A percentile compares a stretch with the other conserved stretches of the same genome.
Evolutionary conservation across 2,113 vertebrate genomes (phyloP).

Genomic region (Tretioscincus oriximinensis): DNA sequence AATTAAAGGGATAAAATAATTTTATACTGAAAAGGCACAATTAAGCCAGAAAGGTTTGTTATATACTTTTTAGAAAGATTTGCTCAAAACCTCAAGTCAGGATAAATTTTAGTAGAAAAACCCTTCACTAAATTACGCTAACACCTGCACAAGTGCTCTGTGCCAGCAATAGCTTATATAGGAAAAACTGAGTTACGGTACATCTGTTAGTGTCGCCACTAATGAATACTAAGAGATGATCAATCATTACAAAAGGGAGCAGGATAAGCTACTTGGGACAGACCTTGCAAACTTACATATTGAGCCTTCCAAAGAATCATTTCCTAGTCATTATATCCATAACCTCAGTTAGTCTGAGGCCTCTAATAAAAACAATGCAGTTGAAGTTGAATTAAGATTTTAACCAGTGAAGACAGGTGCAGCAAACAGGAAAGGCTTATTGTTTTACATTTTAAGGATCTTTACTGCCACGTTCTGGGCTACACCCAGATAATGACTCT

Average conservation of each 20-base stretch:
- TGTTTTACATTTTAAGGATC: too few species aligned
- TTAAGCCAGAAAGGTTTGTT: neutral
- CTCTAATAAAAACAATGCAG: too few species aligned
- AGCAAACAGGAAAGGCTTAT: too few species aligned
- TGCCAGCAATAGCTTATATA: neutral
- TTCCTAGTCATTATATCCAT: too few species aligned
- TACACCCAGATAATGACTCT: too few species aligned
- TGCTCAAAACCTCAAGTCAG: neutral
- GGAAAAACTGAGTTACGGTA: neutral
- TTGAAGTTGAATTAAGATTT: too few species aligned
- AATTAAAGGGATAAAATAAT: neutral
- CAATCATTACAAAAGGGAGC: neutral
- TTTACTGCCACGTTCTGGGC: too few species aligned
- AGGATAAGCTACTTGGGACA: neutral
- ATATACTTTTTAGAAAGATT: neutral
- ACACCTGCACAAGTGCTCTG: neutral
- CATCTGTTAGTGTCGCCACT: slow-evolving; percentile 7
- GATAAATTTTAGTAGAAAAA: too few species aligned
- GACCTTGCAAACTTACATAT: neutral
- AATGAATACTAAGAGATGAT: neutral
- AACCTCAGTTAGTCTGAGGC: too few species aligned
- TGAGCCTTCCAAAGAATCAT: neutral
- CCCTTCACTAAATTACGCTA: neutral
- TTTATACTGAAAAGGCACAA: slow-evolving; percentile 26
- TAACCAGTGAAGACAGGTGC: too few species aligned